Evolutionary conservation across 2,113 vertebrate genomes (phyloP), one percentile per base, ranked within the genome.

Genomic region (Xiphophorus couchianus): DNA sequence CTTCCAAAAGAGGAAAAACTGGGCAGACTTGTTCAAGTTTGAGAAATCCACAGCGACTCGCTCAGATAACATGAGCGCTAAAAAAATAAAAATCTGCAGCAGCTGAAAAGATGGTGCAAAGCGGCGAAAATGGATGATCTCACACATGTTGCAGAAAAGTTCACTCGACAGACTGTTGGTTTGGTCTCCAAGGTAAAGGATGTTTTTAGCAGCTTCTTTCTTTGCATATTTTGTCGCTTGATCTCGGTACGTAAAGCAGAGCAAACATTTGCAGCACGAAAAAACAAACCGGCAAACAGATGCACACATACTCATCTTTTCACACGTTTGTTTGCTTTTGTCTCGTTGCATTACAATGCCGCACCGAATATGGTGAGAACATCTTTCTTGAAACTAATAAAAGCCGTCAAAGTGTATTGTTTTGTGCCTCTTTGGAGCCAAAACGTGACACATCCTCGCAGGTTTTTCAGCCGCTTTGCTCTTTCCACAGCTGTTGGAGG

Each of bases 291-390:
- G 0, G 17, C 71, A 78, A 84, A 86, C 87, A 89, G 83, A 88
- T 86, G 88, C 76, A 87, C 78, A 68, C 79, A 61, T 29, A 74
- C 76, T 84, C 82, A 44, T 85, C 69, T 66, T 78, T 81, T 89
- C 86, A 76, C 86, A 54, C 89, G 48, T 79, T 51, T 65, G 25
- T 28, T 76, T 58, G 71, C 83, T 68, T 77, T 80, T 69, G 42
- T 90, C 68, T 84, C 25, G 28, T 61, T 68, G 80, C 72, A 62
- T 86, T 73, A 70, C 80, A 74, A 73, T 62, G 75, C 80, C 73
- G 62, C 81, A 15, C 62, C 30, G 84, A 88, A 86, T 88, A 87
- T 84, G 85, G 83, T 69, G 84, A 78, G 74, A 91, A 86, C 87
- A 87, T 88, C 74, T 88, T 87, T 86, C 58, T 33, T n/a, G 62